phyloP scores from a whole-genome alignment of 2,888 invertebrate genomes.

The Camptogramma bilineatum region DNA sequence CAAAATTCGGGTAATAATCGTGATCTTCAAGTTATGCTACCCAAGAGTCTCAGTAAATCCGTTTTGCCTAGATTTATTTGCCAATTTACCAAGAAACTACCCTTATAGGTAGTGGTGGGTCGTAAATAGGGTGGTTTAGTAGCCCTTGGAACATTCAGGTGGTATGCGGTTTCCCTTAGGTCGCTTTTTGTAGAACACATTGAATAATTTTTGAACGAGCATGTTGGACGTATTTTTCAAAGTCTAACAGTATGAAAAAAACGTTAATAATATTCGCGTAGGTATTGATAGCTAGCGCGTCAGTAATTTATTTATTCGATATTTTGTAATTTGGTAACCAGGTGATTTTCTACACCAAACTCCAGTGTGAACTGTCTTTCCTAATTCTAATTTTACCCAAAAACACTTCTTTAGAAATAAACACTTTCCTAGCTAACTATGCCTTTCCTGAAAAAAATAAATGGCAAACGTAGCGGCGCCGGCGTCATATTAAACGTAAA shows the following conservation, averaged over 20 bases:
- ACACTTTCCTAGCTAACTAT: too few species aligned
- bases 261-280: too few species aligned
- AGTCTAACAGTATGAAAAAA: background rate
- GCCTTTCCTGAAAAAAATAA: too few species aligned
- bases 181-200: conserved; percentile 21
- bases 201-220: background rate
- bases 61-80: conserved; percentile 33
- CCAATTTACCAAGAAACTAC: conserved; percentile 30
- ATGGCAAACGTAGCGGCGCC: too few species aligned
- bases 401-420: too few species aligned
- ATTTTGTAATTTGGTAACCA: too few species aligned
- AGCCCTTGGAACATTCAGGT: conserved; percentile 29
- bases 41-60: conserved; percentile 33
- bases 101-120: conserved; percentile 25
- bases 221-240: background rate
- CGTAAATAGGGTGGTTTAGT: conserved; percentile 36
- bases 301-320: too few species aligned
- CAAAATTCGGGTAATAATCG: background rate
- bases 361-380: too few species aligned
- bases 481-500: too few species aligned
- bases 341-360: too few species aligned
- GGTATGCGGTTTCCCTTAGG: conserved; percentile 30
- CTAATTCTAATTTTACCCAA: too few species aligned
- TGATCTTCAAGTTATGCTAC: conserved; percentile 15
- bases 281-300: too few species aligned